These are phyloP conservation scores for Dicrostonyx torquatus DNA, from an alignment of 2,797 vertebrate species.

Conservation along the genomic window DNA sequence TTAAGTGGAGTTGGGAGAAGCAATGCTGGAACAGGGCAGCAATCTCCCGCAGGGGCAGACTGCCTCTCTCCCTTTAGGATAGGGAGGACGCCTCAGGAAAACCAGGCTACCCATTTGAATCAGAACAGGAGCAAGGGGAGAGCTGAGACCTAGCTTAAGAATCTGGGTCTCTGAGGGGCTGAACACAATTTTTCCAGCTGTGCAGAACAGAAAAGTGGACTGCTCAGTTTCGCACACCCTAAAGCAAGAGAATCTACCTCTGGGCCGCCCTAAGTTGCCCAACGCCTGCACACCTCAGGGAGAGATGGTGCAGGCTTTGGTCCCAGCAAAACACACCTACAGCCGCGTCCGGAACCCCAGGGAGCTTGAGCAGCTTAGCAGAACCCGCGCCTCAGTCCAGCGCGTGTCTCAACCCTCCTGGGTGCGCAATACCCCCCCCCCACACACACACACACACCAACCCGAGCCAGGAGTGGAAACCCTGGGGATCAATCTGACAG, in stretches of 20 bases:
- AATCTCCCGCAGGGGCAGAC: neutral
- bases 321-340: conserved; percentile 25
- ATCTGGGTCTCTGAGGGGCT: neutral
- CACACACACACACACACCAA: too few relatives aligned
- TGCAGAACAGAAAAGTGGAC: neutral
- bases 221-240: neutral
- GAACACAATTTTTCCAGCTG: neutral
- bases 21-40: neutral
- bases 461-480: neutral
- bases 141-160: neutral
- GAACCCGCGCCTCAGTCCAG: neutral
- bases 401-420: neutral
- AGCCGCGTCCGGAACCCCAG: conserved; percentile 12
- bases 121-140: neutral
- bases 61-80: neutral
- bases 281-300: neutral
- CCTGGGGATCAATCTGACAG: conserved; percentile 2
- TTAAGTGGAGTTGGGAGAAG: neutral
- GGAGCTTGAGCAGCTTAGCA: conserved; percentile 27
- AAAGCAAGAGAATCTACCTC: neutral
- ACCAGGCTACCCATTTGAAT: neutral
- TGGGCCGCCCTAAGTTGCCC: neutral
- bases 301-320: neutral
- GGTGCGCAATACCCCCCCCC: neutral
- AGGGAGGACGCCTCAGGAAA: neutral